Evolutionary conservation across 2,797 vertebrate species (phyloP), one percentile per base, ranked within the genome.

Genomic region (Onychomys torridus): DNA sequence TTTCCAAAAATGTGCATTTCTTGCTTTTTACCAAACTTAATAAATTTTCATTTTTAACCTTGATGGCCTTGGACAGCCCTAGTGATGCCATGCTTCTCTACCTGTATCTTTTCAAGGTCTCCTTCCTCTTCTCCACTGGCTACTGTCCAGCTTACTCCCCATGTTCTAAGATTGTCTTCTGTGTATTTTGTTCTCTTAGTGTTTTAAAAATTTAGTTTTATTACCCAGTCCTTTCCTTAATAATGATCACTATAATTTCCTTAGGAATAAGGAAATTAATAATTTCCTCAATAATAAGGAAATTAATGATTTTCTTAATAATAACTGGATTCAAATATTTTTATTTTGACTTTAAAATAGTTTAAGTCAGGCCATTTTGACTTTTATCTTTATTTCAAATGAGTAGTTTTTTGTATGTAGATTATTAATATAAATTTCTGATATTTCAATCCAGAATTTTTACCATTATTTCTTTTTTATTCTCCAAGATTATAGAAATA

Each of bases 401-500:
- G 37, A 91, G 79, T 0, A 12, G 2, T 90, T 61, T 95, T 89
- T 55, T 57, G 88, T 84, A 61, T 9, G 76, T 3, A 93, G 40
- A 34, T 81, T 81, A 75, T 32, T 84, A 29, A 43, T 63, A 40
- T 32, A 71, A 87, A 65, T 75, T 90, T 52, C n/a, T 86, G 29
- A 59, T 40, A 43, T 40, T 92, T 90, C 67, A 76, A 88, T 37
- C n/a, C 77, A 59, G 63, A 49, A 82, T 55, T 76, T 91, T 90
- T 71, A 71, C 40, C 25, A 61, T 89, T 89, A 88, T 94, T 63
- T 92, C 52, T 78, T 94, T 94, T 86, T 93, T 46, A 77, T 55
- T 17, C 34, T 5, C 25, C 34, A 67, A 52, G 29, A 65, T 90
- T 63, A 94, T 46, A 61, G 2, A 95, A 75, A 78, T 17, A 85